phyloP scores from a whole-genome alignment of 2,113 vertebrate genomes.

The Brachyistius frenatus region DNA sequence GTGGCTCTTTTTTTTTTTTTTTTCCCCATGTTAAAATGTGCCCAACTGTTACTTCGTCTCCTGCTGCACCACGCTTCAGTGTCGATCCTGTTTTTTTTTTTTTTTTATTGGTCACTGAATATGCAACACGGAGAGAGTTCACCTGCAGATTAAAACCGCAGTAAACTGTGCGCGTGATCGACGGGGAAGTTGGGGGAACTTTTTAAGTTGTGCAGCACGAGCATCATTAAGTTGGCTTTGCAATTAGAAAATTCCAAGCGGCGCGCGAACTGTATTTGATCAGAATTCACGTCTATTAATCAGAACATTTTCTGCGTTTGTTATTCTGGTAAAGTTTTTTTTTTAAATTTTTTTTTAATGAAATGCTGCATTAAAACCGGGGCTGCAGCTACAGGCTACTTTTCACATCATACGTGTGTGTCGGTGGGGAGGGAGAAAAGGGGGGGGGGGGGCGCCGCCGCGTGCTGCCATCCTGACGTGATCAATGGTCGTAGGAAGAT shows the following conservation, averaged over 20 bases:
- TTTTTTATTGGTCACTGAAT: slow-evolving; percentile 7
- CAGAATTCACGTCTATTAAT: too few relatives aligned
- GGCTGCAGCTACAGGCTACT: neutral
- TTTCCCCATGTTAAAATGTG: neutral
- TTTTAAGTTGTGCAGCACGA: slow-evolving; percentile 34
- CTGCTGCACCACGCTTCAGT: neutral
- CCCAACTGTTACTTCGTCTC: slow-evolving; percentile 49
- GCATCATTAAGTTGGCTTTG: neutral
- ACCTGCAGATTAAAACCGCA: neutral
- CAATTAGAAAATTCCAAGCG: neutral
- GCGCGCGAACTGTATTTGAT: too few relatives aligned
- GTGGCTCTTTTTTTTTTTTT: slow-evolving; percentile 12
- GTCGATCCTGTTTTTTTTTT: slow-evolving; percentile 19
- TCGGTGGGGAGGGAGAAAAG: neutral
- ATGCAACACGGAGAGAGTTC: slow-evolving; percentile 9
- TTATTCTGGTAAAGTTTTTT: neutral
- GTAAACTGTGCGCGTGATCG: slow-evolving; percentile 34
- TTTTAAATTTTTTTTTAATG: neutral
- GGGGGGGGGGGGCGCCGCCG: neutral
- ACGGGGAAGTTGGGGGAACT: slow-evolving; percentile 70
- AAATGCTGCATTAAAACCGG: neutral
- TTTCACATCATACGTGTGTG: neutral
- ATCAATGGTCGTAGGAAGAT: slow-evolving; percentile 33
- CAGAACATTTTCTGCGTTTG: too few relatives aligned
- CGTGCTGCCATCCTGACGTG: slow-evolving; percentile 13